phyloP scores from a whole-genome alignment of 2,113 vertebrate species.

The Marcusenius ussheri region DNA sequence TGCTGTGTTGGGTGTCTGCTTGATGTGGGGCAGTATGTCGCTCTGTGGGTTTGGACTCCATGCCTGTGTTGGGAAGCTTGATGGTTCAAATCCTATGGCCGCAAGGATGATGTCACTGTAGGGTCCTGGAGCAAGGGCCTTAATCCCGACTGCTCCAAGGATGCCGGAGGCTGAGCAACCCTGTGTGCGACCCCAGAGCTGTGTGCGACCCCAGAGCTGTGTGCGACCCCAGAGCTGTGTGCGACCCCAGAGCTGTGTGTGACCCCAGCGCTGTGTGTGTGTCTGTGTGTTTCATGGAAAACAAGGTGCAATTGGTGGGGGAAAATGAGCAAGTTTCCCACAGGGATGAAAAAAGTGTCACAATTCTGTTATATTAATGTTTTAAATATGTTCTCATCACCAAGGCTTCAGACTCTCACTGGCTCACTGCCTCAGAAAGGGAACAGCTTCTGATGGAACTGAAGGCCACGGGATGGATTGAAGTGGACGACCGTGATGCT shows the following conservation, averaged over 20 bases:
- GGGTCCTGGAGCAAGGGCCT: not conserved
- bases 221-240: not conserved
- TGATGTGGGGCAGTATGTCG: too few species aligned
- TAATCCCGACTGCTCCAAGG: not conserved
- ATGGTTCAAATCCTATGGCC: too few species aligned
- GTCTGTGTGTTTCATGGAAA: not conserved
- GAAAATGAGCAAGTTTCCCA: not conserved
- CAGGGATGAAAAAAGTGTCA: not conserved
- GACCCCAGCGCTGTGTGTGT: too few species aligned
- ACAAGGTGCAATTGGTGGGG: too few species aligned
- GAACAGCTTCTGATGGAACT: conserved; percentile 71
- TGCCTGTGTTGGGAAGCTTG: too few species aligned
- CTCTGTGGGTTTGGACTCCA: too few species aligned
- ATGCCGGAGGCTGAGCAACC: not conserved
- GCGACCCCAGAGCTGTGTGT: not conserved
- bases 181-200: not conserved
- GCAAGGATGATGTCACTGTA: too few species aligned
- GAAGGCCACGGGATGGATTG: conserved; percentile 77
- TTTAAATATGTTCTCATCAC: conserved; percentile 9
- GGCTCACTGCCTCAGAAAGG: conserved; percentile 76
- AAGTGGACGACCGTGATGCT: conserved; percentile 75
- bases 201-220: too few species aligned
- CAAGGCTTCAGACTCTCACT: conserved; percentile 73
- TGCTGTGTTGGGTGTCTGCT: too few species aligned
- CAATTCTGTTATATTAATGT: not conserved